Evolutionary conservation across 2,797 vertebrate genomes (phyloP).

Genomic region (Etheostoma nigrum): DNA sequence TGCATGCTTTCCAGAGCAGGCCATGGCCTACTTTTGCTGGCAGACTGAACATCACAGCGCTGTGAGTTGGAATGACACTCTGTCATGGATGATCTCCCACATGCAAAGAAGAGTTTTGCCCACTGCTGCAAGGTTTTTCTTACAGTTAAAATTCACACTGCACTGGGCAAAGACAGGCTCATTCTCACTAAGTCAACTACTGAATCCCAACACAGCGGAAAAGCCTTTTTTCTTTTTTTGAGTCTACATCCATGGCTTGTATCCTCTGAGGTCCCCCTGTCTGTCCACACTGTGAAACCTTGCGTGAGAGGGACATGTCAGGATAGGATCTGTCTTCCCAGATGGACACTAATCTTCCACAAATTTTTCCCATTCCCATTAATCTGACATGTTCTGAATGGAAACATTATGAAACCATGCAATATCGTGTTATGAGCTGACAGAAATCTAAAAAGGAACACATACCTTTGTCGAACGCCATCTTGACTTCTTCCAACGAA

Average conservation of each 20-base stretch:
- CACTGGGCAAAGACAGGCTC: constrained; percentile 67
- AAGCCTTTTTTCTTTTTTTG: constrained; percentile 27
- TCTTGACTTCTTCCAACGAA: constrained; percentile 98
- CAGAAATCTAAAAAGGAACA: constrained; percentile 42
- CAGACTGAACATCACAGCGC: constrained; percentile 81
- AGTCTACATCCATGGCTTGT: constrained; percentile 38
- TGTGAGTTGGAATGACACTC: constrained; percentile 83
- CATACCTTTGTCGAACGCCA: constrained; percentile 97
- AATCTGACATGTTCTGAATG: constrained; percentile 57
- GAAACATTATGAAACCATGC: constrained; percentile 52
- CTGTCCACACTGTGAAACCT: constrained; percentile 57
- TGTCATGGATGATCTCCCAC: constrained; percentile 82
- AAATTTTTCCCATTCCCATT: constrained; percentile 76
- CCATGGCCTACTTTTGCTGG: constrained; percentile 82
- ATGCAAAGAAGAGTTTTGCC: constrained; percentile 68
- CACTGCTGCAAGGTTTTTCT: constrained; percentile 67
- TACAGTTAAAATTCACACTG: constrained; percentile 73
- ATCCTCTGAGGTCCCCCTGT: constrained; percentile 33
- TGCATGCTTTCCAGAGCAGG: constrained; percentile 67
- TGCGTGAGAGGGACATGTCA: constrained; percentile 47
- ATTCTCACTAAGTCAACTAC: constrained; percentile 58
- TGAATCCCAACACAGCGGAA: constrained; percentile 63
- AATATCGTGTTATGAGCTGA: constrained; percentile 16
- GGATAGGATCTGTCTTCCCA: constrained; percentile 44
- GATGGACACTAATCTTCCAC: constrained; percentile 75